Evolutionary conservation across 2,113 vertebrate species (phyloP).

Genomic region (Trogon surrucura): DNA sequence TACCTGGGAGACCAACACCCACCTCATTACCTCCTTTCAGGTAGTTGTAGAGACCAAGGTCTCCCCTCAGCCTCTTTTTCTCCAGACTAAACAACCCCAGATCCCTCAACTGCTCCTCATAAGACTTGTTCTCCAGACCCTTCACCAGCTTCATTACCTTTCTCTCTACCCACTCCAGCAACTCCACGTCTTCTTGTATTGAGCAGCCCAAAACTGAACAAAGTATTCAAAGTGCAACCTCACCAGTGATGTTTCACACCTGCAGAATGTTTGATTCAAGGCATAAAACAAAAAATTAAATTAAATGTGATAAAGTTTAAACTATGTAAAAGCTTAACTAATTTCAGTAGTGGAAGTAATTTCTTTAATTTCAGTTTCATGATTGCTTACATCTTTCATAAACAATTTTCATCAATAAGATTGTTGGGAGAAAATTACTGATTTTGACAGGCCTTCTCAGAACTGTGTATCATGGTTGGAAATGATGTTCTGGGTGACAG

Average conservation of each 20-base stretch:
- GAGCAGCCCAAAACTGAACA: too few relatives aligned
- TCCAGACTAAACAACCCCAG: too few relatives aligned
- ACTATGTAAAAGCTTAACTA: neutral
- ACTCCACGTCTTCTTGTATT: too few relatives aligned
- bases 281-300: neutral
- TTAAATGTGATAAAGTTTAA: neutral
- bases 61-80: too few relatives aligned
- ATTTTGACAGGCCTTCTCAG: neutral
- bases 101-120: too few relatives aligned
- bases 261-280: neutral
- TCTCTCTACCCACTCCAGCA: too few relatives aligned
- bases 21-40: too few relatives aligned
- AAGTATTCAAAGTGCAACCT: too few relatives aligned
- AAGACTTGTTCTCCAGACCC: too few relatives aligned
- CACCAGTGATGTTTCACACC: neutral
- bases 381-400: neutral
- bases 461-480: neutral
- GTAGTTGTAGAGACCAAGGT: too few relatives aligned
- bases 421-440: neutral
- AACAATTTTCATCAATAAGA: slow-evolving; percentile 19
- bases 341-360: neutral
- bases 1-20: too few relatives aligned
- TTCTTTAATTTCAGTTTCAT: slow-evolving; percentile 21
- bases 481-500: neutral
- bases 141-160: too few relatives aligned